Conservation (phyloP, 2,888 invertebrate genomes). For the Acrobasis consociella region DNA sequence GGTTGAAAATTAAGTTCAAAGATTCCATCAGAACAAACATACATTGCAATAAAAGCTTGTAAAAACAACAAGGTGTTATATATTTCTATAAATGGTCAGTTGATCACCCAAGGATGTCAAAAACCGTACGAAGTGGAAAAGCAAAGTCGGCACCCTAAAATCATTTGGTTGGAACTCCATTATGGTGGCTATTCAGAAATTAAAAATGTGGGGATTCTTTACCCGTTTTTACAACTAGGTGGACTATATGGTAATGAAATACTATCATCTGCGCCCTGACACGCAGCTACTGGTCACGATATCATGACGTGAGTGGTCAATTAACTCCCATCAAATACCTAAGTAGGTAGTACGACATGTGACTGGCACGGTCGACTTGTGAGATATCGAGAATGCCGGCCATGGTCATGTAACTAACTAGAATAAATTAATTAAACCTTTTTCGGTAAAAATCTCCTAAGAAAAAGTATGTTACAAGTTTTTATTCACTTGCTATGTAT, state of each 20-base stretch:
- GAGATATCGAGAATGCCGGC: conserved; percentile 17
- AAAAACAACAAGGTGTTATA: too few relatives aligned
- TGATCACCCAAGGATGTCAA: too few relatives aligned
- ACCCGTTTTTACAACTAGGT: conserved; percentile 24
- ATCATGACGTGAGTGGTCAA: conserved; percentile 45
- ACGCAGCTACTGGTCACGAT: conserved; percentile 40
- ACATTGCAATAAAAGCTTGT: too few relatives aligned
- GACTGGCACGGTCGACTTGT: conserved; percentile 31
- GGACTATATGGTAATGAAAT: conserved; percentile 12
- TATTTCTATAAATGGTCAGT: too few relatives aligned
- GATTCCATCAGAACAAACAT: too few relatives aligned
- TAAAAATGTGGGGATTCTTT: not conserved
- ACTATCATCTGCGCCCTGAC: conserved; percentile 27
- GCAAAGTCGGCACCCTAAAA: too few relatives aligned
- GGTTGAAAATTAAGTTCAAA: too few relatives aligned
- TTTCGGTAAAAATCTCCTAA: not conserved
- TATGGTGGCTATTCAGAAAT: not conserved
- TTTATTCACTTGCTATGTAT: too few relatives aligned
- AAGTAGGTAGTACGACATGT: conserved; percentile 35
- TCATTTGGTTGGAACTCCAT: not conserved
- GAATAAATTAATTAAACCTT: not conserved
- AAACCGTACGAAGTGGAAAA: too few relatives aligned
- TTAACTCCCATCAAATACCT: conserved; percentile 41
- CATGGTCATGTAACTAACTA: conserved; percentile 17
- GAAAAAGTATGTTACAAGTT: not conserved